Base-by-base conservation (phyloP, 2,113 vertebrate genomes). In the Steatornis caripensis region DNA sequence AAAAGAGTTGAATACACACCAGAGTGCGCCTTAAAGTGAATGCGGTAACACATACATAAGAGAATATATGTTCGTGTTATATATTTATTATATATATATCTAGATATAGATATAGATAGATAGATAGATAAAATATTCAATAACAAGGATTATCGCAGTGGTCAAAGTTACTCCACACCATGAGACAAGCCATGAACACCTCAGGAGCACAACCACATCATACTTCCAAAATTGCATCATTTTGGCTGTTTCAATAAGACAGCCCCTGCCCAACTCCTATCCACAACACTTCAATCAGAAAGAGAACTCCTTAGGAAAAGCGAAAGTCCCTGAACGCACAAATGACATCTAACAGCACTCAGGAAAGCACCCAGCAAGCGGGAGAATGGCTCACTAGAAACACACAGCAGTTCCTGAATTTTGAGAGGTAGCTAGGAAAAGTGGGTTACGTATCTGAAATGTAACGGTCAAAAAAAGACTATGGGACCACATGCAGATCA, bases 311-410 rank as follows among this genome's bases (percentile, higher is more conserved):
- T 36, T 61, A 43, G 64, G 64, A 70, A 74, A 91, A 84, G n/a
- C 4, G 14, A 2, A 39, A 77, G 68, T 69, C 58, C 36, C 54
- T 15, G 13, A 89, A 76, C 5, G 55, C 10, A 45, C 0, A 0
- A 53, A 29, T 24, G 34, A 57, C 29, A 68, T 36, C 13, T 0
- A 85, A 15, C 27, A 78, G 37, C 32, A 54, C 29, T 61, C n/a
- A 30, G 60, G n/a, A 90, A 70, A 30, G 21, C 27, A 61, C 53
- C 34, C 34, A 74, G 76, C 23, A 48, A 61, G 24, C 36, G 7
- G 11, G 15, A 61, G 81, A 49, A 46, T 2, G 12, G 21, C 9
- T 77, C 51, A 34, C 37, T 32, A 34, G 37, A 93, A 90, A 84
- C 19, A 68, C 19, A 54, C 12, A 37, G 24, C 6, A 17, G 29